Evolutionary conservation across 2,113 vertebrate species (phyloP), one percentile per base, ranked within the genome.

Genomic region (Galbula dea): DNA sequence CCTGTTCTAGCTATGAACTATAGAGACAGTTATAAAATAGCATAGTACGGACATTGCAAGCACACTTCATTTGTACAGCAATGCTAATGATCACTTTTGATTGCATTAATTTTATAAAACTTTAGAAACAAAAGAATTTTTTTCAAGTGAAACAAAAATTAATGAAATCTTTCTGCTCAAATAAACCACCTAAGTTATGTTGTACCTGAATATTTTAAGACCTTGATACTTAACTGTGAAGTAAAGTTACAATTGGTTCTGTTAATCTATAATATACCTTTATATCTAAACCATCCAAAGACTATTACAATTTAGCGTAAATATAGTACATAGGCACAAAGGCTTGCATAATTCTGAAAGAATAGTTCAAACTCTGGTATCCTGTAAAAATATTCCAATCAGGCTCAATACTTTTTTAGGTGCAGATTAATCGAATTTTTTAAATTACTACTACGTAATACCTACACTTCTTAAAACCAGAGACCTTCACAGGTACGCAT

Each of bases 241-340:
- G 7, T 61, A 5, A 55, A 27, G 11, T 26, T 72, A 74, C 12
- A 67, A 54, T 1, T 30, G 22, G 10, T 27, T 87, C 57, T 83
- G 27, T 52, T 76, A 55, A 82, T 19, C 32, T 34, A 3, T 24
- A 80, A n/a, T 7, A 55, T 3, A 73, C 7, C 26, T 69, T 77
- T 72, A 7, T 9, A 45, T 9, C 23, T 71, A n/a, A 86, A 62
- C 9, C 29, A 57, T 18, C 19, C 54, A 21, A 57, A 75, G 43
- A 32, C 12, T 22, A 41, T 2, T 55, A 43, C 30, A 76, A 24
- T 0, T 41, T 8, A 62, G 2, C 37, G 17, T 4, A 29, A 23
- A 34, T 22, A 62, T 0, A 5, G 26, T 8, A 67, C 2, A 80
- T 6, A 51, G 36, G 12, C 30, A 68, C n/a, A 87, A 79, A 69